phyloP scores from a whole-genome alignment of 2,888 invertebrate species.

The Zygaena filipendulae region DNA sequence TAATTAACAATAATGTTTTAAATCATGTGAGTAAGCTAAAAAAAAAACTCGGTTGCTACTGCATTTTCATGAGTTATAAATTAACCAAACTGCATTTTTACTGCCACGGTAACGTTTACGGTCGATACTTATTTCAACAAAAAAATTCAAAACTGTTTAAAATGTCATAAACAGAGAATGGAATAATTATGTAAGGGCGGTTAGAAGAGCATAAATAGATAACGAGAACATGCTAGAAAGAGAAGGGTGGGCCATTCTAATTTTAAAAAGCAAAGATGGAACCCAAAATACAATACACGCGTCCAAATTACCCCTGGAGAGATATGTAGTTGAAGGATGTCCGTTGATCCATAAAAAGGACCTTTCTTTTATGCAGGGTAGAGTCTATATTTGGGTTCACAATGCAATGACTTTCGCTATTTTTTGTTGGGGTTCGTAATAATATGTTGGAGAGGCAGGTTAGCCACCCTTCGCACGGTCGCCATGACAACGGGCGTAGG shows the following conservation, averaged over 20 bases:
- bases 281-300: slow-evolving; percentile 61
- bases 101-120: slow-evolving; percentile 57
- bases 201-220: slow-evolving; percentile 30
- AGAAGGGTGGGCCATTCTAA: slow-evolving; percentile 51
- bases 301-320: slow-evolving; percentile 38
- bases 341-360: slow-evolving; percentile 36
- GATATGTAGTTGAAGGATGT: slow-evolving; percentile 39
- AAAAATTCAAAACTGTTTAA: slow-evolving; percentile 59
- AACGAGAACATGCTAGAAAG: slow-evolving; percentile 27
- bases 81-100: slow-evolving; percentile 60
- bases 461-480: slow-evolving; percentile 60
- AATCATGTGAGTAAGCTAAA: slow-evolving; percentile 40
- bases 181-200: slow-evolving; percentile 55
- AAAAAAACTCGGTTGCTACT: too few relatives aligned
- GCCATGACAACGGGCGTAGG: slow-evolving; percentile 56
- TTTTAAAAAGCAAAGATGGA: slow-evolving; percentile 69
- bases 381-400: slow-evolving; percentile 41
- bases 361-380: slow-evolving; percentile 39
- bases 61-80: slow-evolving; percentile 54
- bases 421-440: slow-evolving; percentile 40
- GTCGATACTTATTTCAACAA: slow-evolving; percentile 54
- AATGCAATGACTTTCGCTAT: slow-evolving; percentile 32
- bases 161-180: slow-evolving; percentile 57
- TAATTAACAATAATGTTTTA: too few relatives aligned
- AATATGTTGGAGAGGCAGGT: slow-evolving; percentile 56